Percentiles rank a stretch among this genome's conserved stretches.
These are phyloP conservation scores for Polypedilum pembai DNA, from an alignment of 1,140 invertebrate species.

Conservation along the genomic window DNA sequence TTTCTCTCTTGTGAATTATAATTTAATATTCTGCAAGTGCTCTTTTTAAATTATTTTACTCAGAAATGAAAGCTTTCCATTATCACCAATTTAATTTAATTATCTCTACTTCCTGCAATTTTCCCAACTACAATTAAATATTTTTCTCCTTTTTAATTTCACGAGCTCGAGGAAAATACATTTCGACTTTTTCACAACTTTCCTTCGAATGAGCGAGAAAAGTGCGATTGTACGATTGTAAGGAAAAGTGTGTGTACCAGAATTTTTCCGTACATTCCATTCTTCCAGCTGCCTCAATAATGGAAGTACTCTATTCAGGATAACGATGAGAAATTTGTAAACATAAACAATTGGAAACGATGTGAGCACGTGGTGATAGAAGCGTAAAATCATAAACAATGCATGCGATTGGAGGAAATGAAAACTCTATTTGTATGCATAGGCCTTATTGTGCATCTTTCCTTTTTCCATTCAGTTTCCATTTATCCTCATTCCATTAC, in stretches of 20 bases:
- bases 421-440: no score
- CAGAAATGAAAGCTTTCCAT: neutral
- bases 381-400: conserved; percentile 14
- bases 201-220: neutral
- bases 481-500: no score
- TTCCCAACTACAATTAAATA: neutral
- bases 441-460: no score
- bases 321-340: neutral
- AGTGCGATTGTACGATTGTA: neutral
- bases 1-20: no score
- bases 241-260: neutral
- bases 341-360: neutral
- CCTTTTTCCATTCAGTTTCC: no score
- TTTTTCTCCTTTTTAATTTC: neutral
- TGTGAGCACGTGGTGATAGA: neutral
- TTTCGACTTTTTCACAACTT: neutral
- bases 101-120: neutral
- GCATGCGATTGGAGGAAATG: neutral
- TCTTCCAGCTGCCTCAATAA: neutral
- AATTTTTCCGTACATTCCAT: neutral
- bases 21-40: no score
- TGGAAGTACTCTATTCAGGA: conserved; percentile 14
- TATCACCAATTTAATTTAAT: neutral
- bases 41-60: neutral
- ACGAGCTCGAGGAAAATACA: neutral